phyloP scores from a whole-genome alignment of 2,797 vertebrate species.

The Parotocinclus haroldoi region DNA sequence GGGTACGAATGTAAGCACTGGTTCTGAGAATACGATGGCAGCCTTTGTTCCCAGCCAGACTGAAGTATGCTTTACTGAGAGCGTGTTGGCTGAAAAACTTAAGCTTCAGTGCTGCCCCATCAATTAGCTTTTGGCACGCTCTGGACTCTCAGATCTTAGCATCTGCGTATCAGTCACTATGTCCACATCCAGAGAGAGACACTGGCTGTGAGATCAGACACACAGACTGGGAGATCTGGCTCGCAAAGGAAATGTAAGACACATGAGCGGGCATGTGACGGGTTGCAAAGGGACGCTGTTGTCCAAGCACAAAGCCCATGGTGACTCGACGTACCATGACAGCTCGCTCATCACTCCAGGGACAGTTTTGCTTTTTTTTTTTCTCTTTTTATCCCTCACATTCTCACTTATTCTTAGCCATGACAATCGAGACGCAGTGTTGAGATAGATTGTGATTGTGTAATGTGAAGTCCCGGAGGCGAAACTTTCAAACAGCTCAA shows the following conservation, averaged over 20 bases:
- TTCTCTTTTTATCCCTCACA: constrained; percentile 35
- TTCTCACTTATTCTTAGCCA: neutral
- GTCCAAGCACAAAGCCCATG: constrained; percentile 71
- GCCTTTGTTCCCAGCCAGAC: too few species aligned
- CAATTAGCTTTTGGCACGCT: too few species aligned
- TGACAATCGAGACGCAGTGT: constrained; percentile 25
- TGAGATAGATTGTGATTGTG: constrained; percentile 58
- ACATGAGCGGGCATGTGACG: constrained; percentile 69
- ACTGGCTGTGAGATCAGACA: constrained; percentile 5
- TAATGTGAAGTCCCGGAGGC: constrained; percentile 54
- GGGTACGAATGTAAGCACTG: constrained; percentile 7
- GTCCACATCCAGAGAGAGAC: too few species aligned
- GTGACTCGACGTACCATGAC: constrained; percentile 77
- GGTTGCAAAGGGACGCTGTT: constrained; percentile 74
- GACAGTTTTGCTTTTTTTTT: constrained; percentile 65
- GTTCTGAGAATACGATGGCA: neutral
- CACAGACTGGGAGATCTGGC: constrained; percentile 54
- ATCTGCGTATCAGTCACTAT: too few species aligned
- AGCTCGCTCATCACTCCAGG: constrained; percentile 72
- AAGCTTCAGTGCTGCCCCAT: neutral
- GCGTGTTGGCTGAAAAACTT: too few species aligned
- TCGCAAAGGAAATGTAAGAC: constrained; percentile 42
- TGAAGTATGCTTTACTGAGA: too few species aligned
- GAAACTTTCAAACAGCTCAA: constrained; percentile 50
- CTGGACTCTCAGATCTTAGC: too few species aligned